phyloP scores from a whole-genome alignment of 2,797 vertebrate genomes.

The Clarias pachynema region DNA sequence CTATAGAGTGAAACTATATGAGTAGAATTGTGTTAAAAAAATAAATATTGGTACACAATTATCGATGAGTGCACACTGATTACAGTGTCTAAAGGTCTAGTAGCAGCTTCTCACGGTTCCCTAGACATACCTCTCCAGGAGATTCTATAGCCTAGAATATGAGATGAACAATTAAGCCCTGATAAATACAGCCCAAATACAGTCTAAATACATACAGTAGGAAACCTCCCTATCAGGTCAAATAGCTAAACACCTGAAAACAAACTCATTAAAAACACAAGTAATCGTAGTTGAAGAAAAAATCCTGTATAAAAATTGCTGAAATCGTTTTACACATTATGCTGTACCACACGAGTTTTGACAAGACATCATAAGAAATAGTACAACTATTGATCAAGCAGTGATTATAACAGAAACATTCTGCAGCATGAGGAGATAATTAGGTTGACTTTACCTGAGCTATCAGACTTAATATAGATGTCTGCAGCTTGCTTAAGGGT shows the following conservation, averaged over 20 bases:
- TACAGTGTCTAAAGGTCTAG: conserved; percentile 22
- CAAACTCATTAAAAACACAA: neutral
- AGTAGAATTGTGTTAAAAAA: conserved; percentile 33
- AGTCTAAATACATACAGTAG: conserved; percentile 7
- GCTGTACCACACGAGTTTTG: neutral
- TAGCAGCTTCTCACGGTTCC: conserved; percentile 41
- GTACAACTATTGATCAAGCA: neutral
- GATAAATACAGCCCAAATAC: conserved; percentile 47
- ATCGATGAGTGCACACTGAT: conserved; percentile 33
- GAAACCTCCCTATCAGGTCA: neutral
- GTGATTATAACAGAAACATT: conserved; percentile 6
- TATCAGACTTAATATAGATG: conserved; percentile 89
- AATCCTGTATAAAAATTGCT: neutral
- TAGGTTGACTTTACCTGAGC: conserved; percentile 79
- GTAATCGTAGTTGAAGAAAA: neutral
- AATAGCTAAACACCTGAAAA: conserved; percentile 8
- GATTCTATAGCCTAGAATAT: conserved; percentile 77
- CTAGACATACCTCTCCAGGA: conserved; percentile 76
- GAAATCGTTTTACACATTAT: neutral
- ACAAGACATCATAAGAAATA: neutral
- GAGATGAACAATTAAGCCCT: conserved; percentile 67
- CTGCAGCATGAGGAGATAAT: neutral
- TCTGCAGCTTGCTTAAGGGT: conserved; percentile 90
- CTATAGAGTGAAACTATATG: conserved; percentile 51
- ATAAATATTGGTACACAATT: conserved; percentile 36